These are phyloP conservation scores for Conchocele bisecta DNA, from an alignment of 2,888 invertebrate species.

Conservation along the genomic window DNA sequence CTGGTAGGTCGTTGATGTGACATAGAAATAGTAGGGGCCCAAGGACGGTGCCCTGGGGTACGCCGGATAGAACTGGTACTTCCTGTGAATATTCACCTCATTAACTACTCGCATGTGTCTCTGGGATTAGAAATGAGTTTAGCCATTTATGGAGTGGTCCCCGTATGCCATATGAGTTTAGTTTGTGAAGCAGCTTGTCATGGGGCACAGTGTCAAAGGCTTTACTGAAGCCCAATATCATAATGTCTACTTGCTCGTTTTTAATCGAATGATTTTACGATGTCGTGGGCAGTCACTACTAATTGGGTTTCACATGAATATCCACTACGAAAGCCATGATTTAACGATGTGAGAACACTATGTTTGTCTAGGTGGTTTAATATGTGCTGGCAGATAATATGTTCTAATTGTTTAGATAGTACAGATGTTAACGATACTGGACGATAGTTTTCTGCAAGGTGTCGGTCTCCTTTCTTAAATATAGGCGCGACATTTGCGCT, in stretches of 20 bases:
- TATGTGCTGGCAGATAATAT: conserved; percentile 44
- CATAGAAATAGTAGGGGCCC: conserved; percentile 16
- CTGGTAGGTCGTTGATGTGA: conserved; percentile 19
- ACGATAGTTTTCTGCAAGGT: conserved; percentile 36
- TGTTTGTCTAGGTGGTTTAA: conserved; percentile 38
- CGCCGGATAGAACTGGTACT: conserved; percentile 5
- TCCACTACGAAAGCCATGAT: conserved; percentile 35
- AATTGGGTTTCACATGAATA: conserved; percentile 45
- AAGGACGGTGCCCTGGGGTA: conserved; percentile 18
- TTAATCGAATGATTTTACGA: conserved; percentile 7
- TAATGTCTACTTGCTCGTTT: conserved; percentile 24
- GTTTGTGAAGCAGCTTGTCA: conserved; percentile 12
- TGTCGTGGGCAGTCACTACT: neutral
- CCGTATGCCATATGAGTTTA: conserved; percentile 4
- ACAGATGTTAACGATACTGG: conserved; percentile 46
- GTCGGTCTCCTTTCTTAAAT: conserved; percentile 45
- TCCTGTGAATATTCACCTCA: conserved; percentile 7
- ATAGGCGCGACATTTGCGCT: conserved; percentile 35
- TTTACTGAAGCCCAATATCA: conserved; percentile 27
- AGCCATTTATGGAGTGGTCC: conserved; percentile 8
- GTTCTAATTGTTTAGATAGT: conserved; percentile 34
- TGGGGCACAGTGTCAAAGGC: conserved; percentile 10
- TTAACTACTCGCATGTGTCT: too few relatives aligned
- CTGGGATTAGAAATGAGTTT: neutral
- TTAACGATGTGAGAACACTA: conserved; percentile 31